Evolutionary conservation across 1,140 invertebrate species (phyloP), one percentile per base, ranked within the genome.

Genomic region (Bilobella aurantiaca): DNA sequence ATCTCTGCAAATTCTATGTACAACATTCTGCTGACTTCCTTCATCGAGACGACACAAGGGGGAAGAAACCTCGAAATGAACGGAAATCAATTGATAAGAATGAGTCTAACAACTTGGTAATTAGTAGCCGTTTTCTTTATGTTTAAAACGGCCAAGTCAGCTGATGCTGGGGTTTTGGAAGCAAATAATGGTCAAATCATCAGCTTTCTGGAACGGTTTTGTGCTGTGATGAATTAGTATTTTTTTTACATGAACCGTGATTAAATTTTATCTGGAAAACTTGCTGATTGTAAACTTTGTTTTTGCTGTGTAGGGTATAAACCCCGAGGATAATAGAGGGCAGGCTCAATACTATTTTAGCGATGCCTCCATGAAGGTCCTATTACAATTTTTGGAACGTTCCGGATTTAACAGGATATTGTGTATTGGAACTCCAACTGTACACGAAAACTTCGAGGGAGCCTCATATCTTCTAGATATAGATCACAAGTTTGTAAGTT

Each of bases 391-490:
- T 29, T 59, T 25, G 23, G 31, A 34, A 14, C 8, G 18, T 12
- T 59, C 5, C 5, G 31, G 28, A 29, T 23, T 12, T 30, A 59
- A 59, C 14, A 59, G 12, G 23, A 30, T 31, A 8, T 59, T 30
- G n/a, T 59, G 58, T 30, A 34, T 59, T 34, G 58, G 58, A 5
- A 25, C 31, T 5, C 58, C 58, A 3, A 12, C 28, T 8, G 18
- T 59, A 30, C 58, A 59, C 23, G 5, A 29, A 29, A 5, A 18
- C 8, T 59, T 59, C 28, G 5, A 59, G n/a, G 58, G 28, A 31
- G 12, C 58, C 8, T 59, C 58, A 29, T 30, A 59, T 30, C 58
- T 59, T 59, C 58, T 59, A 8, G 58, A 59, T 30, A 59, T 59
- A 8, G 58, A 59, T 23, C 58, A 18, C 3, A 29, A 59, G 58